Conservation (phyloP, 1,140 invertebrate genomes). For the Ylistrum balloti region DNA sequence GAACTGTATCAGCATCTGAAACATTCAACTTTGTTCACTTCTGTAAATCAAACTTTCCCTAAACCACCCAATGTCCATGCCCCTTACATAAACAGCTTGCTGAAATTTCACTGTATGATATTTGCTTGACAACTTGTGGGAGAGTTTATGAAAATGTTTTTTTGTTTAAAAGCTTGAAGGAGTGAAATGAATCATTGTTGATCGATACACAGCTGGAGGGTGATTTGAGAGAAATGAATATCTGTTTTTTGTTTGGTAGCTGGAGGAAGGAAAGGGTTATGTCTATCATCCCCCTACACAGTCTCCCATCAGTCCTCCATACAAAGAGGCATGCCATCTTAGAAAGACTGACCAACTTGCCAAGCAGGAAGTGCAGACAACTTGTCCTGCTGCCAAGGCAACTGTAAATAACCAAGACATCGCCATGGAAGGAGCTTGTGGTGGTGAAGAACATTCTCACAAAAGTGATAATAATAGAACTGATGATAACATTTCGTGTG, state of each 20-base stretch:
- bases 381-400: not conserved
- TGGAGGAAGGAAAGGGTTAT: constrained; percentile 81
- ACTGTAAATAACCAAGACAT: not conserved
- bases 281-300: constrained; percentile 84
- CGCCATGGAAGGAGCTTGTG: not conserved
- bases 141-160: too few relatives aligned
- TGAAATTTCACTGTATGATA: too few relatives aligned
- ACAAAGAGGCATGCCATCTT: constrained; percentile 84
- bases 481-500: not conserved
- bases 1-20: too few relatives aligned
- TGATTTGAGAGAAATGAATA: too few relatives aligned
- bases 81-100: too few relatives aligned
- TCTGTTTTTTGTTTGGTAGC: constrained; percentile 60
- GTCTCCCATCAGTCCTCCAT: constrained; percentile 86
- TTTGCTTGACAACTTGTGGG: too few relatives aligned
- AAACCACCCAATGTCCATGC: too few relatives aligned
- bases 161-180: too few relatives aligned
- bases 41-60: too few relatives aligned
- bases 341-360: constrained; percentile 77
- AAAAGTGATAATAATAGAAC: not conserved
- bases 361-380: constrained; percentile 65
- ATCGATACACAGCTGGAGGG: too few relatives aligned
- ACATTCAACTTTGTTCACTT: too few relatives aligned
- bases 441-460: not conserved
- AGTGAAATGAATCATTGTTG: too few relatives aligned